Conservation (phyloP, 1,140 invertebrate species). For the Pinna nobilis region DNA sequence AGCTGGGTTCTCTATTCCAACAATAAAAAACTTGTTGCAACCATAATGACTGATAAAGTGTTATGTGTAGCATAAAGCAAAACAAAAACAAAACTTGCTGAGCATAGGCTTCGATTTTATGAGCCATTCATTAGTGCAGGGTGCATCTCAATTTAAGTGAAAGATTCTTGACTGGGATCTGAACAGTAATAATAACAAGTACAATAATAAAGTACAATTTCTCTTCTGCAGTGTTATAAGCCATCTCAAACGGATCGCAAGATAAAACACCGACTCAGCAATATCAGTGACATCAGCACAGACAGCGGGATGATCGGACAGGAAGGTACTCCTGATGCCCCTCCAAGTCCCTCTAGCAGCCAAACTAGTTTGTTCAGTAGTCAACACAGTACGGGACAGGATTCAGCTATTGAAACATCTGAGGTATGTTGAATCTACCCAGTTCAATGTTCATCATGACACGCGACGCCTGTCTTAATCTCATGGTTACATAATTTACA, state of each 20-base stretch:
- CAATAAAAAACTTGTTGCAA: no score
- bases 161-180: neutral
- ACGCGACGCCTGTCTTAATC: no score
- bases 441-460: no score
- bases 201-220: neutral
- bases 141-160: neutral
- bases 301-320: constrained; percentile 59
- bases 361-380: constrained; percentile 17
- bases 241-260: constrained; percentile 1
- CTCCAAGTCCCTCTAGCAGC: constrained; percentile 29
- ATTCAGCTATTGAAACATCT: neutral
- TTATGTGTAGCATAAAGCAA: neutral
- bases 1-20: no score
- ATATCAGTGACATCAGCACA: constrained; percentile 49
- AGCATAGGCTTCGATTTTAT: neutral
- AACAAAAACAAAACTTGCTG: neutral
- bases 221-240: constrained; percentile 4
- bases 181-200: neutral
- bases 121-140: neutral
- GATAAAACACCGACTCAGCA: constrained; percentile 35
- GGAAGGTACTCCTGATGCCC: constrained; percentile 39
- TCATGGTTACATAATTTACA: no score
- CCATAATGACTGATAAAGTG: no score
- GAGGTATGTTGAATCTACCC: neutral
- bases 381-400: neutral